These are phyloP conservation scores for Dendrolimus kikuchii DNA, from an alignment of 1,140 invertebrate genomes.

Conservation along the genomic window DNA sequence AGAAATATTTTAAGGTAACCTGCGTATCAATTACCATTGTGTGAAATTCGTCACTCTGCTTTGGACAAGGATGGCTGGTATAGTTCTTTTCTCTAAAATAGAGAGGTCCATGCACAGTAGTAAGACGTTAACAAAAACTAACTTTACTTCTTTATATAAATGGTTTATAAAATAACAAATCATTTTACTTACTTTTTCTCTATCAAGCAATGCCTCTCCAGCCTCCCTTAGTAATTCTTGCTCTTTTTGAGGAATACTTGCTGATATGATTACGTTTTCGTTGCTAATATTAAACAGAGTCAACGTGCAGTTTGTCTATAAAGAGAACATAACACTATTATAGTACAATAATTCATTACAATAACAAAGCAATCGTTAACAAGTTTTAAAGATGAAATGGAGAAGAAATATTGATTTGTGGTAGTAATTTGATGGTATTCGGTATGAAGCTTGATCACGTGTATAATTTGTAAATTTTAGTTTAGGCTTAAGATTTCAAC, in stretches of 20 bases:
- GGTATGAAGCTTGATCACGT: too few relatives aligned
- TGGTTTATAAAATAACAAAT: constrained; percentile 2
- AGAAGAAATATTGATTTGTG: background rate
- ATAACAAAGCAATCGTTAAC: too few relatives aligned
- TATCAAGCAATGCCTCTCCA: constrained; percentile 74
- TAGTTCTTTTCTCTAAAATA: too few relatives aligned
- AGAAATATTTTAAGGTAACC: too few relatives aligned
- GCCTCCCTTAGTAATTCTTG: constrained; percentile 72
- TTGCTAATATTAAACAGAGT: constrained; percentile 87
- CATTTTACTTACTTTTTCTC: constrained; percentile 76
- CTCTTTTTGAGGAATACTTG: constrained; percentile 78
- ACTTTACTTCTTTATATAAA: background rate
- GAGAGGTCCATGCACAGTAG: too few relatives aligned
- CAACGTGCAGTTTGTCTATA: constrained; percentile 82
- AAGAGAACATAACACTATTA: constrained; percentile 18
- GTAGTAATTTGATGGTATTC: background rate
- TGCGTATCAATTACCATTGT: too few relatives aligned
- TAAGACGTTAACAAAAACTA: too few relatives aligned
- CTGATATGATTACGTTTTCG: constrained; percentile 90
- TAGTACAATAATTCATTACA: too few relatives aligned
- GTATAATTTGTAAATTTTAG: too few relatives aligned
- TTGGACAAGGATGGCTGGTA: too few relatives aligned
- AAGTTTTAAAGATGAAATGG: background rate
- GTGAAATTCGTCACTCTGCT: too few relatives aligned
- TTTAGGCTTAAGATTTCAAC: too few relatives aligned